Base-by-base conservation (phyloP, 2,888 invertebrate species). In the Himalopsyche japonica region DNA sequence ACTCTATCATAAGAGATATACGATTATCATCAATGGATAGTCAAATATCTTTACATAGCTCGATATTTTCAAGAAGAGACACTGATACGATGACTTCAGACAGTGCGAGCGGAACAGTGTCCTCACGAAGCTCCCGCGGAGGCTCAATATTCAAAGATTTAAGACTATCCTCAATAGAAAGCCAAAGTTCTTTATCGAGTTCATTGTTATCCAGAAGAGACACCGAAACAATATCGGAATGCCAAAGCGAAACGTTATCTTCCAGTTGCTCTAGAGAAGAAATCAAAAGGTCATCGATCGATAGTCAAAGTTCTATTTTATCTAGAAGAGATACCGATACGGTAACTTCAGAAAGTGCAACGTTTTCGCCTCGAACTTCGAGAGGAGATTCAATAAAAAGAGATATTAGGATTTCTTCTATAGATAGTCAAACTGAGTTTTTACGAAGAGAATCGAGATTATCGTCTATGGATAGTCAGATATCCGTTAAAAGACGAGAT, bases 101-200 rank as follows among this genome's bases (percentile, higher is more conserved):
- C 2, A 80, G 81, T 37, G 64, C 76, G 43, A 47, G 76, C 47
- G 49, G 85, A 57, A 27, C 30, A 8, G 30, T 15, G 32, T 79
- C 49, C n/a, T 82, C 47, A 32, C 43, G 32, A 49, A 47, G 47
- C 0, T 85, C 86, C 20, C 76, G 81, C 30, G 84, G 78, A 37
- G 85, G 84, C n/a, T 85, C 83, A 5, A 34, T 84, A 27, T 83
- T 82, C 34, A 83, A 83, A 78, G 87, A 86, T 43, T 83, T 83
- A 24, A 85, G 85, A 78, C 43, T 85, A 20, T 85, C 85, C n/a
- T 85, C 85, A 24, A 47, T 85, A 24, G 85, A 85, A 79, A 87
- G 87, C 47, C 87, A 87, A 81, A 85, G 82, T 32, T 86, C 86
- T n/a, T 79, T 86, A 15, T 76, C 82, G 7, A 86, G 86, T 37